Percentiles rank a stretch among this genome's conserved stretches.
Conservation (phyloP, 1,140 invertebrate species). For the Apis dorsata region DNA sequence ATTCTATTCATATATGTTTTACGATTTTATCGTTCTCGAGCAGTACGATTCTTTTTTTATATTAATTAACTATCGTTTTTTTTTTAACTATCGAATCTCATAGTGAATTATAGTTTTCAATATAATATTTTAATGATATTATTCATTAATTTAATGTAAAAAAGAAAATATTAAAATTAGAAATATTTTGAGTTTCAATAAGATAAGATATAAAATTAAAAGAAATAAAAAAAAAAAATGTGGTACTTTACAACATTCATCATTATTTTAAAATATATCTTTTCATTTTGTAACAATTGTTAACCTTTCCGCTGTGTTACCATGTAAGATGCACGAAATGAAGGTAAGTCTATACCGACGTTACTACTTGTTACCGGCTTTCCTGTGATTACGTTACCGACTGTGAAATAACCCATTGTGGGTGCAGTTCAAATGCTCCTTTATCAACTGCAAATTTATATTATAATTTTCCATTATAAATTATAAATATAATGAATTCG, state of each 20-base stretch:
- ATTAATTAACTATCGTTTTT: background rate
- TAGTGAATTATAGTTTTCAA: background rate
- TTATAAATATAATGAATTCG: too few species aligned
- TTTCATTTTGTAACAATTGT: background rate
- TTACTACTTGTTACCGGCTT: background rate
- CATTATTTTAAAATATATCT: background rate
- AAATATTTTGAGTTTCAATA: background rate
- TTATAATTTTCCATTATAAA: too few species aligned
- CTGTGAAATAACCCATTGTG: background rate
- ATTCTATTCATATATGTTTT: background rate
- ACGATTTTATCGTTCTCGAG: constrained; percentile 35
- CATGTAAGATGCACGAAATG: background rate
- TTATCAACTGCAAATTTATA: constrained; percentile 25
- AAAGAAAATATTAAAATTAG: background rate
- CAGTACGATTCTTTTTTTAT: constrained; percentile 24
- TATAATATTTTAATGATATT: background rate
- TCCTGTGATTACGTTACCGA: background rate
- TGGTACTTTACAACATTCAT: background rate
- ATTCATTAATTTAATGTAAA: background rate
- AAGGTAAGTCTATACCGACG: constrained; percentile 48
- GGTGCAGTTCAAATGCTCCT: background rate
- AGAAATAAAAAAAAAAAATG: background rate
- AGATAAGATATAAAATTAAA: background rate
- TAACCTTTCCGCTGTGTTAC: constrained; percentile 54
- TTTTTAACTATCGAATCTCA: background rate